Percentiles rank a stretch among this genome's conserved stretches.
phyloP scores from a whole-genome alignment of 2,113 vertebrate species.

The Bos indicus region DNA sequence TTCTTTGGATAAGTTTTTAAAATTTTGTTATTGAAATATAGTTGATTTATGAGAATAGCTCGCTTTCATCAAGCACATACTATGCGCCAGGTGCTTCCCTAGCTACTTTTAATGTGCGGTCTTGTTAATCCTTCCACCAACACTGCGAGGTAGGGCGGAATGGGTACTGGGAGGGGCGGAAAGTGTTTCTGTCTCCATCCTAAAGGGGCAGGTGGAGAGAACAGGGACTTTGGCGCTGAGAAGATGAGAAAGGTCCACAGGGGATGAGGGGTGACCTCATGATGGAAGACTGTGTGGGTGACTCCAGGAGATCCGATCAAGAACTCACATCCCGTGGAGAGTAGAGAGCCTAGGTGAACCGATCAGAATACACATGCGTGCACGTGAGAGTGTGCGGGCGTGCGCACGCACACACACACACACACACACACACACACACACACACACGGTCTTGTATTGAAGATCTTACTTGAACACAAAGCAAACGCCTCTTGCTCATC shows the following conservation, averaged over 20 bases:
- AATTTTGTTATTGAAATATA: neutral
- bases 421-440: neutral
- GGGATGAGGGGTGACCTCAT: neutral
- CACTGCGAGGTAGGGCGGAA: neutral
- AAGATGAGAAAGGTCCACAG: neutral
- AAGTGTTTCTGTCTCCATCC: neutral
- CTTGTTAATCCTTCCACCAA: neutral
- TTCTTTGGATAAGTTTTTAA: neutral
- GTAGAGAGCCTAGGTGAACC: neutral
- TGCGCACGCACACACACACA: no score
- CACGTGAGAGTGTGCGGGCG: fast-evolving
- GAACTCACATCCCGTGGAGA: neutral
- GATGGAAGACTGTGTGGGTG: neutral
- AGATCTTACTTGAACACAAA: neutral
- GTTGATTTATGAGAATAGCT: neutral
- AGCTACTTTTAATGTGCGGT: neutral
- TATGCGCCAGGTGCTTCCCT: neutral
- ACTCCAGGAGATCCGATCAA: neutral
- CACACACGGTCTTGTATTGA: neutral
- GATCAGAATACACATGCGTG: neutral
- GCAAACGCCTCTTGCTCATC: neutral
- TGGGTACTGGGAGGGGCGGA: neutral
- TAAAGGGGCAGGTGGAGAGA: neutral
- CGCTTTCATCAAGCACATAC: neutral
- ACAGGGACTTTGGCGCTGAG: neutral